phyloP scores from a whole-genome alignment of 1,140 invertebrate species.

The Phymorhynchus buccinoides region DNA sequence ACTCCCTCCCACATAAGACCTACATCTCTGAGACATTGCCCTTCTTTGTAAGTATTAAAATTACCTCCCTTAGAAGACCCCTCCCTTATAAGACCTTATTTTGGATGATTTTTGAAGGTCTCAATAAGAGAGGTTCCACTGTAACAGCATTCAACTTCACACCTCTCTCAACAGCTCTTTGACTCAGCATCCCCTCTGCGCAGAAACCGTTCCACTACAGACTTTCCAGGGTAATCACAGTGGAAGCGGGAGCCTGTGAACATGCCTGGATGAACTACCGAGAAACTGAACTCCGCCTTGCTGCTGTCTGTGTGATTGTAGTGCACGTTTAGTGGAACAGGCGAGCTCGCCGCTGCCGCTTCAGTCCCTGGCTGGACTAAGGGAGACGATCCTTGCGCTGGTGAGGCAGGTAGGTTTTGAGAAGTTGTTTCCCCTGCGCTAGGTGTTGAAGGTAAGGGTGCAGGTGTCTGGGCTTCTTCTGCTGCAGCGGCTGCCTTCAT shows the following conservation, averaged over 20 bases:
- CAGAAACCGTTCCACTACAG: neutral
- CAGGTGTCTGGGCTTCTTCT: neutral
- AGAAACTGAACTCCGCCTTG: neutral
- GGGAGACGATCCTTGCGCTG: neutral
- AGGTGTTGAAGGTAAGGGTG: neutral
- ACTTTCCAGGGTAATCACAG: neutral
- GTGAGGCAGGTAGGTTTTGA: neutral
- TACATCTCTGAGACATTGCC: no score
- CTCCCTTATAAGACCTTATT: no score
- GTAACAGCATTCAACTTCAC: neutral
- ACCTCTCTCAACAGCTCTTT: neutral
- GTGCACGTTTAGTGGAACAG: neutral
- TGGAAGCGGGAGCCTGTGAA: no score
- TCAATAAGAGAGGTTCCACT: no score
- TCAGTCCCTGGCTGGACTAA: neutral
- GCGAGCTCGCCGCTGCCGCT: neutral
- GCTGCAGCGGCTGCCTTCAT: slow-evolving; percentile 2
- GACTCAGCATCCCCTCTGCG: neutral
- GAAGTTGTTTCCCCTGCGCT: slow-evolving; percentile 2
- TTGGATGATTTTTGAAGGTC: no score
- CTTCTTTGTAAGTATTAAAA: no score
- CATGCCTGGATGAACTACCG: neutral
- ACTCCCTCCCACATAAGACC: no score
- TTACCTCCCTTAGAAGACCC: no score
- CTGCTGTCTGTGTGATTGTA: neutral